Base-by-base conservation (phyloP, 2,797 vertebrate genomes). In the Chaetophractus vellerosus region DNA sequence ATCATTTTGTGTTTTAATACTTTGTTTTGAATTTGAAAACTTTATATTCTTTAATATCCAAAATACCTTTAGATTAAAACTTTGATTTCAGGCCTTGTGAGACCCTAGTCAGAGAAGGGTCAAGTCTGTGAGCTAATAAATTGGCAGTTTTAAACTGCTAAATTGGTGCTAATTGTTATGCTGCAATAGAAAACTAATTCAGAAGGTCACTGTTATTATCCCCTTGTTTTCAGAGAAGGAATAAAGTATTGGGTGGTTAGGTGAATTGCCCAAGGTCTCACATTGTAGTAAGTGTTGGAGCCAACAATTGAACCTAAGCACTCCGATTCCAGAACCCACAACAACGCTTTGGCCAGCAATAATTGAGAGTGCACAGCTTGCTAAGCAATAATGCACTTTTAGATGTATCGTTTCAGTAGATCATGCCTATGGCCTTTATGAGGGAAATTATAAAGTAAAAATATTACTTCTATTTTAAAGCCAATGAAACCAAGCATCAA, bases 401-500 rank as follows among this genome's bases (percentile, higher is more conserved):
- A 80, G 14, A 16, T 79, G 36, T n/a, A 63, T n/a, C 76, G 36
- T 50, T 61, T 84, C 15, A 23, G 11, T 82, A 86, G 85, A 38
- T 66, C 57, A 82, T 38, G 18, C 0, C 28, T 31, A 48, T 9
- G 94, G 45, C 5, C 19, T 31, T 66, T 52, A 57, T 55, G 16
- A 79, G 23, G 15, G 23, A 68, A 81, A 61, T 74, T 45, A 45
- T 45, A 45, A 45, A 45, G 45, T 45, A 45, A 45, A 45, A 59
- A 57, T 69, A 50, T 50, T 69, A 33, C 59, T 61, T 68, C 26
- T 61, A 41, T 19, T 94, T 79, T 93, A 72, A 12, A 64, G 9
- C 5, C 89, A 52, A 81, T 6, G n/a, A 83, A 95, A 90, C 38
- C 36, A 79, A 90, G 4, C n/a, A 41, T 64, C 14, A 92, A 82